Conservation (phyloP, 2,113 vertebrate species). For the Paratilapia polleni region DNA sequence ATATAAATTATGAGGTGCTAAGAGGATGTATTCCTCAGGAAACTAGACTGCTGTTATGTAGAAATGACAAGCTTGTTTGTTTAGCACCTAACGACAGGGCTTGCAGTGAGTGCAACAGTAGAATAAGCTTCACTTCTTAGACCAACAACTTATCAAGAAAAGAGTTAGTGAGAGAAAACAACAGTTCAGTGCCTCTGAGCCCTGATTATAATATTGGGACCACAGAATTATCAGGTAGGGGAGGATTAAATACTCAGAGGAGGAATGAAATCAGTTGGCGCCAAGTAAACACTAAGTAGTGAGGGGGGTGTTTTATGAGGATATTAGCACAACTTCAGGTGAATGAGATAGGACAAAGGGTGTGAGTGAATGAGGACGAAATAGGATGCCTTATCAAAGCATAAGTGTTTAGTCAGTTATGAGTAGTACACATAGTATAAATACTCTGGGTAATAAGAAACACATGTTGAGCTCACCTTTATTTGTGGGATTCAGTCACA, state of each 20-base stretch:
- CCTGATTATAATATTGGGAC: constrained; percentile 1
- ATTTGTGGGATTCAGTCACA: not conserved
- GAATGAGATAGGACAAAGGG: not conserved
- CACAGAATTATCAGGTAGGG: not conserved
- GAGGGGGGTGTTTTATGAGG: not conserved
- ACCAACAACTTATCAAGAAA: not conserved
- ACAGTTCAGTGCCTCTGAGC: constrained; percentile 2
- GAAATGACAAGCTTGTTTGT: too few species aligned
- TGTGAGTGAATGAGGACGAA: not conserved
- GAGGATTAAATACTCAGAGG: not conserved
- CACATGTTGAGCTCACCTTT: constrained; percentile 8
- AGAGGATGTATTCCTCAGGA: not conserved
- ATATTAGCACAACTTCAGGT: not conserved
- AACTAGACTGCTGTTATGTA: too few species aligned
- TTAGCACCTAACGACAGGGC: not conserved
- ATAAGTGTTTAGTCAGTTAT: not conserved
- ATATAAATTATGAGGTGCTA: not conserved
- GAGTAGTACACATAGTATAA: too few species aligned
- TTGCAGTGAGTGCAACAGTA: rapidly evolving
- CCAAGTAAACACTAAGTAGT: constrained; percentile 12
- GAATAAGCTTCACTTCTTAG: not conserved
- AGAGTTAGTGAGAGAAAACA: not conserved
- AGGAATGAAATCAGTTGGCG: not conserved
- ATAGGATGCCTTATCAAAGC: not conserved
- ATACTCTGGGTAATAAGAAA: not conserved